phyloP scores from a whole-genome alignment of 2,797 vertebrate species.

The Choloepus didactylus region DNA sequence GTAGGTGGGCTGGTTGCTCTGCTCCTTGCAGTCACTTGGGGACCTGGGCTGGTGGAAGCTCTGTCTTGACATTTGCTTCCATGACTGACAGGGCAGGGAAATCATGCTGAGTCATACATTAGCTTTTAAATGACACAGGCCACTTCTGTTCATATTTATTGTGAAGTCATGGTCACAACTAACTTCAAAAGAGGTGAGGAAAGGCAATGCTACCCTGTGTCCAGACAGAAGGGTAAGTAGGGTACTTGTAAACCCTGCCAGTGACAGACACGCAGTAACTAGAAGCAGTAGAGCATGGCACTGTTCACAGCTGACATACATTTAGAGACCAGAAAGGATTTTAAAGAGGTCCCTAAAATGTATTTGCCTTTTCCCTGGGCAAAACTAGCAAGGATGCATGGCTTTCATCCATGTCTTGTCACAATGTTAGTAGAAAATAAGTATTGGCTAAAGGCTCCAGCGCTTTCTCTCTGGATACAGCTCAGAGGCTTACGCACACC shows the following conservation, averaged over 20 bases:
- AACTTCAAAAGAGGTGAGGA: background rate
- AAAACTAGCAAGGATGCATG: background rate
- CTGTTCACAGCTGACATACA: background rate
- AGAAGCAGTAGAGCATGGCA: background rate
- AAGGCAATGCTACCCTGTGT: too few relatives aligned
- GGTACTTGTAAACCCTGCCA: background rate
- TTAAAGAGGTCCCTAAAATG: background rate
- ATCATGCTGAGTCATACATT: rapidly evolving
- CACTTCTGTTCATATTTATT: background rate
- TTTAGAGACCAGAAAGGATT: background rate
- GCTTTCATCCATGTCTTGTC: background rate
- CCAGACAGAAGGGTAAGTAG: background rate
- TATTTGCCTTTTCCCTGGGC: background rate
- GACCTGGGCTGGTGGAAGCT: background rate
- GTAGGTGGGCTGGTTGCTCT: background rate
- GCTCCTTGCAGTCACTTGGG: background rate
- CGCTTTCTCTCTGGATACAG: background rate
- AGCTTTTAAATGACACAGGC: background rate
- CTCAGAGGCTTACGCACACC: background rate
- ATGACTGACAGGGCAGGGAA: background rate
- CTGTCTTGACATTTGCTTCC: background rate
- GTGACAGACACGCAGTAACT: too few relatives aligned
- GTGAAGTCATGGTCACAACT: background rate
- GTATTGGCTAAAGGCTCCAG: background rate
- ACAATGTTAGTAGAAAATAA: background rate